A percentile compares a stretch with the other conserved stretches of the same genome.
Evolutionary conservation across 2,797 vertebrate genomes (phyloP).

Genomic region (Adrianichthys oophorus): DNA sequence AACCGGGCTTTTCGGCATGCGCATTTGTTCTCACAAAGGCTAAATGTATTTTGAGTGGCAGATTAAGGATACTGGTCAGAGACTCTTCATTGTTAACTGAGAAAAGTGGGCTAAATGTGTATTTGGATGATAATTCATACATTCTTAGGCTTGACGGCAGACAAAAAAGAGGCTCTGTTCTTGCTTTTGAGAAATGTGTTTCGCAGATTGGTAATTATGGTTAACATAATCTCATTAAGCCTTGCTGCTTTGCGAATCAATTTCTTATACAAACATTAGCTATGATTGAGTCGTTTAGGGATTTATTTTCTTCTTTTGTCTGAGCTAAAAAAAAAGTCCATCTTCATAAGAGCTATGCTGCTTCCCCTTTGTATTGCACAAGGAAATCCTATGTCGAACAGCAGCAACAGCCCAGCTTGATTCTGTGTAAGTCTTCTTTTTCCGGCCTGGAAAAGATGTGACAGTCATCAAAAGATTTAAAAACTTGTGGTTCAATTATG

Average conservation of each 20-base stretch:
- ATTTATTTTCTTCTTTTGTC: slow-evolving; percentile 65
- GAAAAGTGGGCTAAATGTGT: slow-evolving; percentile 80
- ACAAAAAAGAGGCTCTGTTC: slow-evolving; percentile 54
- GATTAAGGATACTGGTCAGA: slow-evolving; percentile 77
- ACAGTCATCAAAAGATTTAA: neutral
- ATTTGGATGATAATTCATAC: slow-evolving; percentile 81
- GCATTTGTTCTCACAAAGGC: slow-evolving; percentile 83
- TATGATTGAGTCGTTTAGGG: slow-evolving; percentile 66
- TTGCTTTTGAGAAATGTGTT: slow-evolving; percentile 62
- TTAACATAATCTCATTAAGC: slow-evolving; percentile 72
- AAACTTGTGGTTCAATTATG: slow-evolving; percentile 1
- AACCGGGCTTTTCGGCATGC: slow-evolving; percentile 75
- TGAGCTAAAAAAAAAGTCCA: slow-evolving; percentile 33
- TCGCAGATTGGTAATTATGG: slow-evolving; percentile 70
- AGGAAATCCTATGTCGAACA: slow-evolving; percentile 39
- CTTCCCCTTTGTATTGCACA: slow-evolving; percentile 49
- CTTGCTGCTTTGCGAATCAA: slow-evolving; percentile 67
- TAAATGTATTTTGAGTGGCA: slow-evolving; percentile 77
- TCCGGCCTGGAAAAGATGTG: slow-evolving; percentile 1
- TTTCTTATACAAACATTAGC: slow-evolving; percentile 69
- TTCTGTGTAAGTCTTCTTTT: slow-evolving; percentile 24
- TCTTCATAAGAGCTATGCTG: slow-evolving; percentile 37
- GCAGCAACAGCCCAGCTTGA: slow-evolving; percentile 34
- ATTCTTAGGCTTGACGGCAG: slow-evolving; percentile 67
- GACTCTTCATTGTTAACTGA: slow-evolving; percentile 76